Percentiles rank a stretch among this genome's conserved stretches.
Conservation (phyloP, 2,888 invertebrate species). For the Stenurella melanura region DNA sequence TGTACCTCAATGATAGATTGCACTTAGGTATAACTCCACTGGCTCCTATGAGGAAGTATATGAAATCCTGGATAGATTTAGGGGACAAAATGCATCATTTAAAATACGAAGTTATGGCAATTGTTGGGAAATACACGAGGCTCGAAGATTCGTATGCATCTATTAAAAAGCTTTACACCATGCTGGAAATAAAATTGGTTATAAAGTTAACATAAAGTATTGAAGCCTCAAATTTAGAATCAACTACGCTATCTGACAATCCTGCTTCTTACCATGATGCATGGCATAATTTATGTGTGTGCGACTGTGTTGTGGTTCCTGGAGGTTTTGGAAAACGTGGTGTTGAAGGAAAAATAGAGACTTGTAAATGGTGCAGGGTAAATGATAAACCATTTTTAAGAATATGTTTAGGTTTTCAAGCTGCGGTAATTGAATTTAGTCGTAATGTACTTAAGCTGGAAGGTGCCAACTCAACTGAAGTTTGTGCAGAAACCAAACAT, state of each 20-base stretch:
- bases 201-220: constrained; percentile 90
- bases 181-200: constrained; percentile 89
- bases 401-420: constrained; percentile 98
- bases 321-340: constrained; percentile 98
- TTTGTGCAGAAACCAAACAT: constrained; percentile 78
- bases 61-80: constrained; percentile 93
- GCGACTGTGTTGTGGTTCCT: constrained; percentile 95
- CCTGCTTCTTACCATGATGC: constrained; percentile 93
- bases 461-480: constrained; percentile 88
- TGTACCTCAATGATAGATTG: constrained; percentile 88
- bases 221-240: constrained; percentile 92
- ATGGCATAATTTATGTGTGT: constrained; percentile 92
- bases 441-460: constrained; percentile 86
- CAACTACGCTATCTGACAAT: constrained; percentile 81
- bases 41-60: constrained; percentile 81
- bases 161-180: constrained; percentile 95
- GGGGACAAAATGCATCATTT: constrained; percentile 90
- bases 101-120: constrained; percentile 87
- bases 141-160: constrained; percentile 98
- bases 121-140: constrained; percentile 98
- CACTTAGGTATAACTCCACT: constrained; percentile 81
- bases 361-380: constrained; percentile 93
- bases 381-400: constrained; percentile 95
- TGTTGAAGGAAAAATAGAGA: constrained; percentile 96
- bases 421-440: constrained; percentile 96